These are phyloP conservation scores for Otis tarda DNA, from an alignment of 2,113 vertebrate species.

Conservation along the genomic window DNA sequence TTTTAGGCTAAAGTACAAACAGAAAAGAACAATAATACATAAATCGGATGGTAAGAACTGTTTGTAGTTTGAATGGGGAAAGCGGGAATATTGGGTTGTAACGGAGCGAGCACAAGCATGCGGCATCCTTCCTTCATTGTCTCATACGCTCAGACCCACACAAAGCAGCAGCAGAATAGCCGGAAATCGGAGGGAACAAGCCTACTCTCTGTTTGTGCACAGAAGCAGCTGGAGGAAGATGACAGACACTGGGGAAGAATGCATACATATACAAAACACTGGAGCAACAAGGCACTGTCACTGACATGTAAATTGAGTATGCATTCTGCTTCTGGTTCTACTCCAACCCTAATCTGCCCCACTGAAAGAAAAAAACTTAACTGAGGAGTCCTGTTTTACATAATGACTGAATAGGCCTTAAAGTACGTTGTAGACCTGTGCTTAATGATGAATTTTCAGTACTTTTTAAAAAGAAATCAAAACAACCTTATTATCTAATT, in stretches of 20 bases:
- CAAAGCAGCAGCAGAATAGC: not conserved
- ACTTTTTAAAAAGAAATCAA: not conserved
- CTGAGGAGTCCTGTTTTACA: not conserved
- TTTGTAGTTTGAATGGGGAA: not conserved
- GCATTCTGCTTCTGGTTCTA: not conserved
- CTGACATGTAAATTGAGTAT: not conserved
- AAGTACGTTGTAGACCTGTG: not conserved
- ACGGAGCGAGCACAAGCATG: fast-evolving
- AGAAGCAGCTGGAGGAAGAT: not conserved
- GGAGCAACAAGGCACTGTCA: not conserved
- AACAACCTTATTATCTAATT: not conserved
- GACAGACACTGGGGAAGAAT: not conserved
- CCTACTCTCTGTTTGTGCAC: not conserved
- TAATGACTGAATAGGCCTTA: not conserved
- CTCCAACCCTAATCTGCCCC: not conserved
- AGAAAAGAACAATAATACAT: not conserved
- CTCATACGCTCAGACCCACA: not conserved
- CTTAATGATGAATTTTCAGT: not conserved
- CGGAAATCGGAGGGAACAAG: not conserved
- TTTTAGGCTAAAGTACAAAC: not conserved
- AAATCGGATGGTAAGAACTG: not conserved
- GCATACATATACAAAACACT: not conserved
- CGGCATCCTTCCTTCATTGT: not conserved
- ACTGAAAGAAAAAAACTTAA: not conserved
- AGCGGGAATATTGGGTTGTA: not conserved